phyloP scores from a whole-genome alignment of 2,797 vertebrate species.

The Limnodromus scolopaceus region DNA sequence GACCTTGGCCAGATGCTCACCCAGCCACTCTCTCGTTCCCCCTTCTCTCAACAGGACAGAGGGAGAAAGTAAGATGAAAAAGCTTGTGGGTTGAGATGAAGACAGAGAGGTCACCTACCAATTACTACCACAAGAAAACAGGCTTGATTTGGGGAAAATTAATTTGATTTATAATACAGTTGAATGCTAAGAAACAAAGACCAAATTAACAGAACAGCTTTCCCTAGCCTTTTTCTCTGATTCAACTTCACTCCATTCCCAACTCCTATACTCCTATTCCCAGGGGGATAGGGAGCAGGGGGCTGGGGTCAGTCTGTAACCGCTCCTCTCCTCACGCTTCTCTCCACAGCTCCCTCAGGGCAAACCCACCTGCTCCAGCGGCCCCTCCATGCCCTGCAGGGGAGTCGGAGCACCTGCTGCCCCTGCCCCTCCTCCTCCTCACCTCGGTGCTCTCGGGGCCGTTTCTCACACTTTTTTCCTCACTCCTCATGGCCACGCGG shows the following conservation, averaged over 20 bases:
- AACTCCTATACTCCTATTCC: no score
- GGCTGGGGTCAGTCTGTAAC: rapidly evolving
- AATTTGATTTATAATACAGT: not conserved
- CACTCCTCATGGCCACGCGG: rapidly evolving
- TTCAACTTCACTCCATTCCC: not conserved
- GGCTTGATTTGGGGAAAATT: not conserved
- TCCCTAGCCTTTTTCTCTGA: not conserved
- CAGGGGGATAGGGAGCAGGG: no score
- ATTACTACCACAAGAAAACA: not conserved
- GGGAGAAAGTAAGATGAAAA: not conserved
- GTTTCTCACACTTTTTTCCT: not conserved
- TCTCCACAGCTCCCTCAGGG: not conserved
- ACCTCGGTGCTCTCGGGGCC: not conserved
- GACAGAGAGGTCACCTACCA: no score
- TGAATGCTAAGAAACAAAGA: not conserved
- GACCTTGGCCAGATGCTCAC: not conserved
- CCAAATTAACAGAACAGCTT: not conserved
- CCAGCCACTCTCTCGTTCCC: not conserved
- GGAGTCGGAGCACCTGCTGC: not conserved
- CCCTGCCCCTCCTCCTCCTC: not conserved
- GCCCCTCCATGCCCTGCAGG: not conserved
- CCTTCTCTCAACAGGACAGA: rapidly evolving
- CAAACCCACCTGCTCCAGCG: not conserved
- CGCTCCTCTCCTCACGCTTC: not conserved
- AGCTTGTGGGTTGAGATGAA: not conserved